Evolutionary conservation across 2,797 vertebrate species (phyloP).

Genomic region (Sarcoramphus papa): DNA sequence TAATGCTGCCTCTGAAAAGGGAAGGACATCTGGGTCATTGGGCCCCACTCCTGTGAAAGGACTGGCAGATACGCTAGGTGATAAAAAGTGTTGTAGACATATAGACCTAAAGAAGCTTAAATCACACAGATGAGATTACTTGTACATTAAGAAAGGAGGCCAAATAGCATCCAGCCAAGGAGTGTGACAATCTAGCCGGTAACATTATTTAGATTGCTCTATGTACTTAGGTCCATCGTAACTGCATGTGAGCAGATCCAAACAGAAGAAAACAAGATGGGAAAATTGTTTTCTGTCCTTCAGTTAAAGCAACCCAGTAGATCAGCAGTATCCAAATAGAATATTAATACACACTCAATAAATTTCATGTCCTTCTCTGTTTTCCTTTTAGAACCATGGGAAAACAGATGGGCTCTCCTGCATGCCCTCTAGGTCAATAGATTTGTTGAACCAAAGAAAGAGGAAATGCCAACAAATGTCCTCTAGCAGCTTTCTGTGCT

Average conservation of each 20-base stretch:
- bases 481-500: not conserved
- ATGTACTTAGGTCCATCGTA: not conserved
- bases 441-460: not conserved
- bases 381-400: not conserved
- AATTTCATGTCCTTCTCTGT: not conserved
- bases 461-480: not conserved
- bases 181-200: not conserved
- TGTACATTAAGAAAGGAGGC: not conserved
- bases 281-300: not conserved
- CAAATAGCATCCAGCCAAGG: not conserved
- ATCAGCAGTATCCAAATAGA: not conserved
- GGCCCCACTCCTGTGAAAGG: not conserved
- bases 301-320: not conserved
- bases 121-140: not conserved
- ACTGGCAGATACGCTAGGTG: not conserved
- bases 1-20: not conserved
- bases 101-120: not conserved
- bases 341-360: not conserved
- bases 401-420: not conserved
- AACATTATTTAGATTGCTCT: not conserved
- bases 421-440: not conserved
- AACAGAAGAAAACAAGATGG: not conserved
- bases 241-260: not conserved
- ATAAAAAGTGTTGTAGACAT: not conserved
- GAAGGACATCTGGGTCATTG: not conserved